Conservation (phyloP, 2,797 vertebrate genomes). For the Macropodus opercularis region DNA sequence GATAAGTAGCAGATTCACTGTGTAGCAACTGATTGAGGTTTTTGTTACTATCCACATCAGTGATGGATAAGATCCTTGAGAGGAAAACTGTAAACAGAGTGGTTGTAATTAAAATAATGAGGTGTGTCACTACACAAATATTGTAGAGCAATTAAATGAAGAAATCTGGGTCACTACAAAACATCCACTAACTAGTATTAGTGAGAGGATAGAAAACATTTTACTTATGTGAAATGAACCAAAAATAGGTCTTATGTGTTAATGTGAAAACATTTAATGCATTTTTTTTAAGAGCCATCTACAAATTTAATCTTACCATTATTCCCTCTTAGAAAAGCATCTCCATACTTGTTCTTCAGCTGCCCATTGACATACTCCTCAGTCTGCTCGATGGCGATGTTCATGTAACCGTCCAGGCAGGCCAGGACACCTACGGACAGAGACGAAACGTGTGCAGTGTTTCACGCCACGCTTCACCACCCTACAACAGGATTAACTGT, state of each 20-base stretch:
- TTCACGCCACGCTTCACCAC: not conserved
- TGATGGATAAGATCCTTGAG: not conserved
- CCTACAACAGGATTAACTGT: not conserved
- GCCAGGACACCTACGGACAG: constrained; percentile 90
- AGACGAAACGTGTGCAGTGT: not conserved
- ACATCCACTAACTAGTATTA: not conserved
- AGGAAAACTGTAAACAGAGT: not conserved
- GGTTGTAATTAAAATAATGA: not conserved
- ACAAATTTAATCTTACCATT: constrained; percentile 84
- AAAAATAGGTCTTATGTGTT: not conserved
- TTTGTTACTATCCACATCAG: not conserved
- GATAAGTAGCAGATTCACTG: not conserved
- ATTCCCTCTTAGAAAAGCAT: constrained; percentile 97
- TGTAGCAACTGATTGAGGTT: not conserved
- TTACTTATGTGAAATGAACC: not conserved
- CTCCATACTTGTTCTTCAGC: constrained; percentile 98
- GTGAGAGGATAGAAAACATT: not conserved
- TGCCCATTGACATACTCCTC: constrained; percentile 99
- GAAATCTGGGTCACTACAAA: not conserved
- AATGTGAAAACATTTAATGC: not conserved
- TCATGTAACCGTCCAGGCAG: constrained; percentile 99
- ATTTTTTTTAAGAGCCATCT: not conserved
- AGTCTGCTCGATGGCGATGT: constrained; percentile 98
- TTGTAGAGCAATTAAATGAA: not conserved
- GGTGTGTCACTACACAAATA: not conserved